Evolutionary conservation across 2,888 invertebrate genomes (phyloP), one percentile per base, ranked within the genome.

Genomic region (Hedya salicella): DNA sequence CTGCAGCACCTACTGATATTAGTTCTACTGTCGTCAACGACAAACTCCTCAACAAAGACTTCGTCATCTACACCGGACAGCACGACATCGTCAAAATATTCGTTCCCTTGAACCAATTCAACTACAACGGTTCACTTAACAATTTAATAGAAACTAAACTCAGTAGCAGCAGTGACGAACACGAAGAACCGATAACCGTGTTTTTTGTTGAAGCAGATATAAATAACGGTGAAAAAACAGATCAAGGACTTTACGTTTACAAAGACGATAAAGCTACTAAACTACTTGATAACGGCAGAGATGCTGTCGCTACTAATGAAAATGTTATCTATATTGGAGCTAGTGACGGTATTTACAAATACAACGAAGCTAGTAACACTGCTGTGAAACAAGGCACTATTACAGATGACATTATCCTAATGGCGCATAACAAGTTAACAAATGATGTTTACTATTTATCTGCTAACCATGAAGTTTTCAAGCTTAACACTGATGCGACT

Each of bases 11-110:
- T 2, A 17, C 42, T 2, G 6, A 13, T 0, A 0, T 5, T 1
- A 2, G 0, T 0, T 2, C 14, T 1, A 13, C 39, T 14, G 2
- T 52, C 6, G 11, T 65, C 52, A 48, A 21, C 8, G 40, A 53
- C 1, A 30, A 32, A 19, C 48, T 60, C 39, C 17, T 65, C 57
- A 25, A 16, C 5, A 14, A 60, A 5, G 16, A 21, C 11, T 14
- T 13, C 14, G 14, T 60, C 6, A n/a, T 60, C 11, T 65, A 65
- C 39, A 65, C 60, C 4, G 52, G 32, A 1, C 16, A 60, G 13
- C 60, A 65, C 19, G 65, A 65, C 19, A 65, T 65, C 30, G 46
- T 65, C 46, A 60, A 30, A 19, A 59, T 65, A 11, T 65, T 46
- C 44, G 65, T 60, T 19, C 65, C 65, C 11, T 6, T 65, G 4